These are phyloP conservation scores for Samia ricini DNA, from an alignment of 1,140 invertebrate species.

Conservation along the genomic window DNA sequence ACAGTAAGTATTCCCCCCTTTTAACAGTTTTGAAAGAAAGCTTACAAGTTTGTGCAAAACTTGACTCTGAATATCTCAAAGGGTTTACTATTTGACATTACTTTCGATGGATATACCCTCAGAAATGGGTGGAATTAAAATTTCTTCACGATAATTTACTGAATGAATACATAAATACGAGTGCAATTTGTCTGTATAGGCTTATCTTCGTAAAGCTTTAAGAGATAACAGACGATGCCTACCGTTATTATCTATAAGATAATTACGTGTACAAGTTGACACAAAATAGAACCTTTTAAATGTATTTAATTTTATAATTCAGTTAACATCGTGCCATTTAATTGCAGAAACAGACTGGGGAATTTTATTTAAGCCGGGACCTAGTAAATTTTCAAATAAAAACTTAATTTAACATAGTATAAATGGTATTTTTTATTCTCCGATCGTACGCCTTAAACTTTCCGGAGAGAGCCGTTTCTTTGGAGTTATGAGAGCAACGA, in stretches of 20 bases:
- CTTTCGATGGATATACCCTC: too few species aligned
- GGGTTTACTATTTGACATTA: too few species aligned
- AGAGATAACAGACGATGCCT: neutral
- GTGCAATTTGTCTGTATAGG: too few species aligned
- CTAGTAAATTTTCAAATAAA: slow-evolving; percentile 55
- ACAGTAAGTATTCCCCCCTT: too few species aligned
- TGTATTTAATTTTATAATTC: neutral
- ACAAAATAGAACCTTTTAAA: neutral
- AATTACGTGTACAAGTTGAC: neutral
- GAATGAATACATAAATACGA: too few species aligned
- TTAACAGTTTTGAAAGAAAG: too few species aligned
- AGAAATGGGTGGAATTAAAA: too few species aligned
- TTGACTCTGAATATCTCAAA: too few species aligned
- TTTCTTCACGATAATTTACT: too few species aligned
- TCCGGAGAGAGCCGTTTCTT: slow-evolving; percentile 51
- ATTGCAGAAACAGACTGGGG: slow-evolving; percentile 27
- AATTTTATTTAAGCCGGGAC: slow-evolving; percentile 34
- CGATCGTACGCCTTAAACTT: slow-evolving; percentile 56
- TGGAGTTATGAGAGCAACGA: slow-evolving; percentile 55
- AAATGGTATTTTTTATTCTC: slow-evolving; percentile 63
- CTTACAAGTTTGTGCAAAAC: too few species aligned
- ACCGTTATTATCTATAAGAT: neutral
- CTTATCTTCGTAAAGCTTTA: too few species aligned
- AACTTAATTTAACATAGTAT: slow-evolving; percentile 59
- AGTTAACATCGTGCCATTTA: slow-evolving; percentile 10